Evolutionary conservation across 2,797 vertebrate species (phyloP), one percentile per base, ranked within the genome.

Genomic region (Dendrocincla tyrannina): DNA sequence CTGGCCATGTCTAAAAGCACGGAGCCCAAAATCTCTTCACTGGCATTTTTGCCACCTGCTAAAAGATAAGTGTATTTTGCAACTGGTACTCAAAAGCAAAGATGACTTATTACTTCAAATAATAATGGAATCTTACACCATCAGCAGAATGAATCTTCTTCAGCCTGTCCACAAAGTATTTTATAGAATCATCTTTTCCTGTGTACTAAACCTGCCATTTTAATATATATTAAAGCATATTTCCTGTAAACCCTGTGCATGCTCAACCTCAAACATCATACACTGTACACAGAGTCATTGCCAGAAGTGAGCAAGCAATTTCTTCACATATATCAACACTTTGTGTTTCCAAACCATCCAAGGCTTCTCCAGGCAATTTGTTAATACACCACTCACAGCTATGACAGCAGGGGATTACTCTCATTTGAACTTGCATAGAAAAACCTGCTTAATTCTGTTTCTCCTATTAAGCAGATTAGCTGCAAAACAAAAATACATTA

Each of bases 391-490:
- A 2, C 30, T 69, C 23, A 27, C 13, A 25, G 17, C 27, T 41
- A 7, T 8, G 3, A 25, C 22, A 50, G 41, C 50, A 17, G 18
- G 11, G 66, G 25, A 92, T 79, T 83, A 56, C 22, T 70, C 55
- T 63, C 81, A 70, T 64, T 83, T 84, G 55, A 80, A 86, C 79
- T 24, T 19, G 3, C 3, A 1, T 7, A 46, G 41, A 25, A 81
- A 88, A 91, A 79, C 9, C 25, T 44, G 11, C 28, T 95, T 89
- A 73, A 91, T 79, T 90, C 59, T 87, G 6, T 53, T 95, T 87
- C 41, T 85, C 8, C n/a, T 46, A 63, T 56, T 86, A 90, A 86
- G 41, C 16, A 84, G 55, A 78, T 91, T 30, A 88, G 32, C 66
- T 73, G 41, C 50, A 32, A 78, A 69, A n/a, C n/a, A 87, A 80